A percentile compares a stretch with the other conserved stretches of the same genome.
phyloP scores from a whole-genome alignment of 2,888 invertebrate species.

The Machimus atricapillus region DNA sequence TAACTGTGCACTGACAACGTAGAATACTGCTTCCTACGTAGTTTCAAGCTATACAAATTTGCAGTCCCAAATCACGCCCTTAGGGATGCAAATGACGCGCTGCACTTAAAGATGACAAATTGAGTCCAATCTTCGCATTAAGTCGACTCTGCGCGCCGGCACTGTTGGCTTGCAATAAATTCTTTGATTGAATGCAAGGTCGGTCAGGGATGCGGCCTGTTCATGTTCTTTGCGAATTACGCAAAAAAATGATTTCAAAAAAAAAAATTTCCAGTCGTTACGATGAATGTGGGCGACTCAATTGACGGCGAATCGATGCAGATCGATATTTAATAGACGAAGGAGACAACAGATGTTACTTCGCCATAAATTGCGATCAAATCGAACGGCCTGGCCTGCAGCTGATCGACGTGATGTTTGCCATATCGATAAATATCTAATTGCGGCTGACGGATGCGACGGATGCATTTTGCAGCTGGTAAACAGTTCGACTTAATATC shows the following conservation, averaged over 20 bases:
- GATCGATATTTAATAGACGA: not conserved
- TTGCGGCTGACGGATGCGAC: not conserved
- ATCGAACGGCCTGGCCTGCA: not conserved
- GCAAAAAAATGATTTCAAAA: not conserved
- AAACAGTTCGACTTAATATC: not conserved
- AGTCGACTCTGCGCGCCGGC: not conserved
- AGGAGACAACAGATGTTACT: not conserved
- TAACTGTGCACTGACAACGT: too few species aligned
- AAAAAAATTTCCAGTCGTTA: not conserved
- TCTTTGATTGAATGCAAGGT: not conserved
- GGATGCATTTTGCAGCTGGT: not conserved
- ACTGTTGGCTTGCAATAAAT: not conserved
- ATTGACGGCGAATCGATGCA: not conserved
- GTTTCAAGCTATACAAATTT: not conserved
- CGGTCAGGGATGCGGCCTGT: not conserved
- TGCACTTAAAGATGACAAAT: not conserved
- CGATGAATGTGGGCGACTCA: not conserved
- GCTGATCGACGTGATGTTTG: not conserved
- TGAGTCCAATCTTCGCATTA: not conserved
- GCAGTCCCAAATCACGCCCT: not conserved
- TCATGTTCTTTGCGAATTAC: not conserved
- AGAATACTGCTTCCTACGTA: too few species aligned
- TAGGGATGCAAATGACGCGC: not conserved
- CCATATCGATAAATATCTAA: not conserved
- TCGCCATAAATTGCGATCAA: not conserved